Evolutionary conservation across 2,797 vertebrate species (phyloP).

Genomic region (Acipenser ruthenus): DNA sequence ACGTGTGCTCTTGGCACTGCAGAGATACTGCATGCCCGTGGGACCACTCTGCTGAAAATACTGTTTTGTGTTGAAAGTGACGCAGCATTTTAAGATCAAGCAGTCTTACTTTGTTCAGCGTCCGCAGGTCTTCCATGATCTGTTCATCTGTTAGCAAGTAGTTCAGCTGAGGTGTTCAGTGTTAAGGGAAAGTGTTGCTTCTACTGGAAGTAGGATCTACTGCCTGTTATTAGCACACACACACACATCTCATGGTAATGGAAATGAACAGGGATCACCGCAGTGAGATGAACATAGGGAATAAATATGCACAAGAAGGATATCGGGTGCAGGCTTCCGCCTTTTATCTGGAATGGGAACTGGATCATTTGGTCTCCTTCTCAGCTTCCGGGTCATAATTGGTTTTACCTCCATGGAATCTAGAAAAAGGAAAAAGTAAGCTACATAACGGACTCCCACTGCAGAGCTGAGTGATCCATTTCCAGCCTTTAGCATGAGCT

Average conservation of each 20-base stretch:
- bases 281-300: background rate
- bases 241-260: too few species aligned
- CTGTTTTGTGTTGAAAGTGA: too few species aligned
- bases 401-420: constrained; percentile 99
- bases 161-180: constrained; percentile 82
- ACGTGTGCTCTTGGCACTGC: too few species aligned
- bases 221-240: background rate
- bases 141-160: constrained; percentile 95
- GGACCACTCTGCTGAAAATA: too few species aligned
- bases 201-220: background rate
- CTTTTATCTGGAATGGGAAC: constrained; percentile 96
- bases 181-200: constrained; percentile 50
- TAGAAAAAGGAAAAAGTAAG: constrained; percentile 32
- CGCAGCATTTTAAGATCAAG: too few species aligned
- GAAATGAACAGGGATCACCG: background rate
- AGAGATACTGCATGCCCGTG: too few species aligned
- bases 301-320: constrained; percentile 58
- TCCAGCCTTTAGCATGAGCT: background rate
- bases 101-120: constrained; percentile 79
- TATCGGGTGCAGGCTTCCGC: constrained; percentile 96
- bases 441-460: too few species aligned
- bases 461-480: background rate
- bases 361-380: constrained; percentile 89
- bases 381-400: constrained; percentile 92
- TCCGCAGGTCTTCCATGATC: constrained; percentile 95